Base-by-base conservation (phyloP, 1,140 invertebrate genomes). In the Bombus cullumanus region DNA sequence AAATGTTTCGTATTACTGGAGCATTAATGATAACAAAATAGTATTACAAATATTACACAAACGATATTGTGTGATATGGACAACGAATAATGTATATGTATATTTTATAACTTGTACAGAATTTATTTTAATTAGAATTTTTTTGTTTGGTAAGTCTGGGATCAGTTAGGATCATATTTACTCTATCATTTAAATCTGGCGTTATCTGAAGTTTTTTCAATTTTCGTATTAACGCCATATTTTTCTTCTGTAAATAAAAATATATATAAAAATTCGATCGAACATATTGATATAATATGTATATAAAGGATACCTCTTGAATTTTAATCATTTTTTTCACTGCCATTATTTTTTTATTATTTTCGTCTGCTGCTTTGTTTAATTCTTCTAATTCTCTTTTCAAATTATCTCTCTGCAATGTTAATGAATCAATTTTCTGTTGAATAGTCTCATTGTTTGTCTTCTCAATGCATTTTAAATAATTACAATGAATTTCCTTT, bases 181-280 rank as follows among this genome's bases (percentile, higher is more conserved):
- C 39, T n/a, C 22, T 80, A 15, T 34, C 37, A n/a, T 31, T 43
- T 62, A 89, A 64, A 8, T 88, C 13, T 43, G 66, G 25, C 4
- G 88, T 9, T 28, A 81, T 69, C 57, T 18, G 64, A 3, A n/a
- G 31, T 66, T 74, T 86, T n/a, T 86, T 82, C 13, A 91, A 73
- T 77, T 73, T 68, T 75, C 47, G 43, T 9, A 86, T 0, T 0
- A 85, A 1, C 1, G 43, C 88, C n/a, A 39, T 69, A 59, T 91
- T 92, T 39, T 86, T 91, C 47, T 92, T 85, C 91, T 92, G 18
- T 5, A 31, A 68, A 90, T 86, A 15, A n/a, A 43, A 25, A 73
- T 68, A 34, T 28, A 28, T 57, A 6, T 31, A 59, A 68, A 34
- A 53, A 37, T 43, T 57, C 10, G 28, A 22, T 3, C 13, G 37